These are phyloP conservation scores for Petrosia ficiformis DNA, from an alignment of 37 sponge, comb jelly and placozoan species.

Conservation along the genomic window DNA sequence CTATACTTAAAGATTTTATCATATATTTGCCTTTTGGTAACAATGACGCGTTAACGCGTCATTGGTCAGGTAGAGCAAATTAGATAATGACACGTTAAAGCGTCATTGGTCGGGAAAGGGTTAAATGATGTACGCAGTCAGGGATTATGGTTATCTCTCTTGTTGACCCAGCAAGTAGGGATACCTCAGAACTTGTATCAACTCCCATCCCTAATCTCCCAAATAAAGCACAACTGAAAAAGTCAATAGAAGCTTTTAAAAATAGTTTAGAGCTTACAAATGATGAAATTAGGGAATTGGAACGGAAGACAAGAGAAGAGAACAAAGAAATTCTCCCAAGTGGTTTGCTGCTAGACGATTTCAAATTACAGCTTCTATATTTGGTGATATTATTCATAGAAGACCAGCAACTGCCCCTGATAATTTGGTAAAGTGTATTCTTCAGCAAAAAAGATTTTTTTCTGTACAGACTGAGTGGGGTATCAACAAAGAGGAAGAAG, in stretches of 20 bases:
- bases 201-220: not conserved
- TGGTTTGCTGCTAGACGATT: slow-evolving; percentile 13
- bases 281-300: not conserved
- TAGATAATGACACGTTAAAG: too few species aligned
- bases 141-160: too few species aligned
- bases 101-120: too few species aligned
- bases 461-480: slow-evolving; percentile 29
- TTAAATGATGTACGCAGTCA: too few species aligned
- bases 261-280: not conserved
- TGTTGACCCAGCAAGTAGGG: too few species aligned
- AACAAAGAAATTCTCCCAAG: slow-evolving; percentile 2
- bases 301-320: slow-evolving; percentile 4
- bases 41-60: too few species aligned
- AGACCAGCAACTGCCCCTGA: slow-evolving; percentile 4
- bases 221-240: not conserved
- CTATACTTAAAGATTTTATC: too few species aligned
- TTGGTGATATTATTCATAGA: slow-evolving; percentile 1
- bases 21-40: too few species aligned
- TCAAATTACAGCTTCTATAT: slow-evolving; percentile 19
- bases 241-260: slow-evolving; percentile 22
- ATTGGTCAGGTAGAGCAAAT: too few species aligned
- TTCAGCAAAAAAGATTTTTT: slow-evolving; percentile 38
- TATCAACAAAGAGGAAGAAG: slow-evolving; percentile 13
- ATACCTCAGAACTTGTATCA: too few species aligned
- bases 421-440: slow-evolving; percentile 25